These are phyloP conservation scores for Chrysodeixis includens DNA, from an alignment of 2,888 invertebrate genomes.

Conservation along the genomic window DNA sequence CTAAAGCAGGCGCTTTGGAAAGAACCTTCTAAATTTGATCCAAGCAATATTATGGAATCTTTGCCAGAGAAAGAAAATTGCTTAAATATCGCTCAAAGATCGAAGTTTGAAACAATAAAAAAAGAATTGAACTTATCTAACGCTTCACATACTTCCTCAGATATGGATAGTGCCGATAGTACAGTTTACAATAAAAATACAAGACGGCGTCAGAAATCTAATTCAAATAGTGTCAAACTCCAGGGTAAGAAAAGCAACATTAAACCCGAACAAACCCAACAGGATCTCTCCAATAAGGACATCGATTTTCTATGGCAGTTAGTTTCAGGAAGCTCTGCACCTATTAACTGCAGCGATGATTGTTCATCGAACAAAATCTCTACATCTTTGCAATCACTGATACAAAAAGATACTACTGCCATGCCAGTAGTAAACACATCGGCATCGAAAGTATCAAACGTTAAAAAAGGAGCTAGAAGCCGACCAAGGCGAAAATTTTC, in stretches of 20 bases:
- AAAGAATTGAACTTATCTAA: constrained; percentile 68
- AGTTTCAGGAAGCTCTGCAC: constrained; percentile 79
- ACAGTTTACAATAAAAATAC: constrained; percentile 68
- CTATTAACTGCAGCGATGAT: constrained; percentile 74
- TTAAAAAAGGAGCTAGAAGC: constrained; percentile 78
- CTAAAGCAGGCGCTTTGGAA: constrained; percentile 85
- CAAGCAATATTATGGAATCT: constrained; percentile 83
- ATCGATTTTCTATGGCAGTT: constrained; percentile 85
- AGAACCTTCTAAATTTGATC: constrained; percentile 82
- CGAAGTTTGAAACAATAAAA: constrained; percentile 71
- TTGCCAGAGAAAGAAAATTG: constrained; percentile 82
- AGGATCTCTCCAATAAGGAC: constrained; percentile 81
- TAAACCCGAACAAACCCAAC: constrained; percentile 70
- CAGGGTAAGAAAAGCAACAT: constrained; percentile 73
- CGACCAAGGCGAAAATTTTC: constrained; percentile 90
- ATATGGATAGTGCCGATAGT: constrained; percentile 59
- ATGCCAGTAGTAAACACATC: constrained; percentile 64
- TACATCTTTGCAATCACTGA: constrained; percentile 83
- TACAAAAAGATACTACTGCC: constrained; percentile 79
- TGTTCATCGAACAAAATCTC: constrained; percentile 78
- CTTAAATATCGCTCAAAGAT: constrained; percentile 67
- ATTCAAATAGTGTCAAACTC: constrained; percentile 63
- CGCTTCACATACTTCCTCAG: constrained; percentile 54
- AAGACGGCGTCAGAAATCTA: constrained; percentile 71
- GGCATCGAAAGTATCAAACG: constrained; percentile 74